A percentile compares a stretch with the other conserved stretches of the same genome.
Evolutionary conservation across 1,140 invertebrate species (phyloP).

Genomic region (Riptortus pedestris): DNA sequence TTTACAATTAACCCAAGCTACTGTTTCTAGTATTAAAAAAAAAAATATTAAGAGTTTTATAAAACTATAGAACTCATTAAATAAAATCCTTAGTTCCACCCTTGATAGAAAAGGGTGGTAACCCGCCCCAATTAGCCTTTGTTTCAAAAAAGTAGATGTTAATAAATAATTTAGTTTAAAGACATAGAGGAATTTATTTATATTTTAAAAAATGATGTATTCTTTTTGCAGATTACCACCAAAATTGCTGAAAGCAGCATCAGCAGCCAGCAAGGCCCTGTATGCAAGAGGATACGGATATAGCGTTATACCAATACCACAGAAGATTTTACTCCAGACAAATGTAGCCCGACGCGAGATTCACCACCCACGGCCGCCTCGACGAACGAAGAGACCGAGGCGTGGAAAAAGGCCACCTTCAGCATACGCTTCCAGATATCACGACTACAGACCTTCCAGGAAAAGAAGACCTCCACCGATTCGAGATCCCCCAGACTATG

Average conservation of each 20-base stretch:
- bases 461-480: not conserved
- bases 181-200: too few species aligned
- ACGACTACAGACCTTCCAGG: not conserved
- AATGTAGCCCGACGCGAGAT: slow-evolving; percentile 5
- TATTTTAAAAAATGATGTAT: too few species aligned
- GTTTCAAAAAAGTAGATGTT: too few species aligned
- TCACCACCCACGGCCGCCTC: not conserved
- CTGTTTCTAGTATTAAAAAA: too few species aligned
- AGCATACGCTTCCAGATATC: not conserved
- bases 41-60: too few species aligned
- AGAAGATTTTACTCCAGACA: slow-evolving; percentile 1
- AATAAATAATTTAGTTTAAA: too few species aligned
- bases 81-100: too few species aligned
- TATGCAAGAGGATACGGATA: slow-evolving; percentile 17
- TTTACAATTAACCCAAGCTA: too few species aligned
- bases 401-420: slow-evolving; percentile 6
- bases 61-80: too few species aligned
- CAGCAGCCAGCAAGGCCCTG: slow-evolving; percentile 10
- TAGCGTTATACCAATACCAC: slow-evolving; percentile 11
- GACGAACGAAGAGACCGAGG: not conserved
- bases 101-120: too few species aligned
- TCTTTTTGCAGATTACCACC: slow-evolving; percentile 8
- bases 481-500: not conserved
- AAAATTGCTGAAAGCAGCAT: slow-evolving; percentile 16
- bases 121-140: too few species aligned